Base-by-base conservation (phyloP, 2,797 vertebrate genomes). In the Chaetodon trifasciatus region DNA sequence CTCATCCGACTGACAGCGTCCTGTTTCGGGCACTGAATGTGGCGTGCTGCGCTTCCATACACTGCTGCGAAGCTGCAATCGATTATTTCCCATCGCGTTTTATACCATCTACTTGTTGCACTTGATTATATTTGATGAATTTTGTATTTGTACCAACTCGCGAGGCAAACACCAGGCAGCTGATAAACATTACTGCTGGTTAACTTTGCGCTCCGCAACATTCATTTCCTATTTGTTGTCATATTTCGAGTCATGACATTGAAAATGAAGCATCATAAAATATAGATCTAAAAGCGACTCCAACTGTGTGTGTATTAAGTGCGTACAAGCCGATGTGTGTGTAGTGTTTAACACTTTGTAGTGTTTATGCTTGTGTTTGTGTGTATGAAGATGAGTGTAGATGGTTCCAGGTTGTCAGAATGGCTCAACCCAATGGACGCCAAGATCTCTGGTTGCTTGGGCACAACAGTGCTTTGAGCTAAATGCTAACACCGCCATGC, bases 81-180 rank as follows among this genome's bases (percentile, higher is more conserved):
- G 61, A 90, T 92, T 92, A 89, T 76, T 70, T 88, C 85, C 86
- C 61, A 90, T 90, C n/a, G 24, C 17, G 46, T 85, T 90, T 85
- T 68, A 64, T 49, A 55, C 70, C 5, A 57, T 79, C 73, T 53
- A 39, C 65, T 57, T 47, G 80, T 89, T 89, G 81, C 84, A 76
- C 77, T 80, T 67, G 67, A 89, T 89, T 90, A 85, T 76, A 64
- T 90, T 82, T 86, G 76, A 91, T 88, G 50, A 67, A 65, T 66
- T 80, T 86, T 77, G 47, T 85, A 79, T 90, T 90, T 80, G 83
- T 69, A 88, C 83, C 90, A 74, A 84, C 86, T 87, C 91, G 64
- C 82, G 93, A 92, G 89, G 90, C 82, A 90, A 86, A 91, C 81
- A 85, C 82, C 62, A 87, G 79, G 81, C 88, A 92, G 89, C 86